A percentile compares a stretch with the other conserved stretches of the same genome.
Conservation (phyloP, 2,113 vertebrate species). For the Lycaon pictus region DNA sequence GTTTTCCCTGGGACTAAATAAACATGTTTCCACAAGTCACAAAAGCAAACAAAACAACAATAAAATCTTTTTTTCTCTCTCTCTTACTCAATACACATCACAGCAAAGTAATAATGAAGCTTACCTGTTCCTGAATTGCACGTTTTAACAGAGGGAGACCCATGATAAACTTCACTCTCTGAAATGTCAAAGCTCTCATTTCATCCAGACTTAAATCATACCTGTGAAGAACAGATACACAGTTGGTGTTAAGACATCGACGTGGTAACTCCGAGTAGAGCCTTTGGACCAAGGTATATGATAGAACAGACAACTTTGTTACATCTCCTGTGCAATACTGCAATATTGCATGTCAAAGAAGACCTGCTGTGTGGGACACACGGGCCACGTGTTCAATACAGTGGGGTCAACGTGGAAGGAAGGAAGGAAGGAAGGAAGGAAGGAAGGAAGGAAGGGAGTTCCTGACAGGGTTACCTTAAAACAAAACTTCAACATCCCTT, state of each 20-base stretch:
- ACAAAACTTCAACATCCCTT: background rate
- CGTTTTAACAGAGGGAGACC: conserved; percentile 75
- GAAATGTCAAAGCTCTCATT: conserved; percentile 83
- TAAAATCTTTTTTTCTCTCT: background rate
- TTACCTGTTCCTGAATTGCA: conserved; percentile 84
- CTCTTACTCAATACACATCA: background rate
- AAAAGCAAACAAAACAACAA: background rate
- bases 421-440: background rate
- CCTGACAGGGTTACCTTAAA: background rate
- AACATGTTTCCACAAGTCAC: background rate
- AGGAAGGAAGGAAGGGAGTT: background rate
- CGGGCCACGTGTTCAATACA: background rate
- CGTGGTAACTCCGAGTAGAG: background rate
- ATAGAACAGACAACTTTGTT: background rate
- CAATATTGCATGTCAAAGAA: background rate
- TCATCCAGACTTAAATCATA: conserved; percentile 85
- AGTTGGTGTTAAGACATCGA: background rate
- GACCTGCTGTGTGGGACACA: background rate
- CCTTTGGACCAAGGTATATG: background rate
- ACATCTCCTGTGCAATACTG: too few species aligned
- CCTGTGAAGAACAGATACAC: conserved; percentile 67
- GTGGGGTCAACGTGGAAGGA: background rate
- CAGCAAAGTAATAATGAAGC: background rate
- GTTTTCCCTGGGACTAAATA: background rate
- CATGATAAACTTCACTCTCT: conserved; percentile 81